Base-by-base conservation (phyloP, 2,888 invertebrate genomes). In the Acleris sparsana region DNA sequence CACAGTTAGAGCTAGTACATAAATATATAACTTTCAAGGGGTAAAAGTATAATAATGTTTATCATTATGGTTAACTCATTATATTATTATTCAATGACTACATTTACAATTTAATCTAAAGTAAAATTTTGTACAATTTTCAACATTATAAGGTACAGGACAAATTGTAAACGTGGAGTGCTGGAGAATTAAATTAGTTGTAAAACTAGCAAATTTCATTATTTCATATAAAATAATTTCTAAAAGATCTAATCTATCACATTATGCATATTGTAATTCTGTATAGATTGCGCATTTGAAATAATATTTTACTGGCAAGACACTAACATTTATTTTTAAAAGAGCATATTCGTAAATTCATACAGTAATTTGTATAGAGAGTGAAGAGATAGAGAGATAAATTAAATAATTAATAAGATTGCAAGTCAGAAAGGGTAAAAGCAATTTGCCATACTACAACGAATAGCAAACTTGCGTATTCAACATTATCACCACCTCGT, bases 251-350 rank as follows among this genome's bases (percentile, higher is more conserved):
- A 88, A 80, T 75, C 87, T 90, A 91, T 92, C 92, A 91, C 89
- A 88, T 83, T 80, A 75, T 82, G 83, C 83, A 87, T 84, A 84
- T 82, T 80, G 82, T 81, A 85, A 83, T 83, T 85, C 84, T 78
- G 78, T 83, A 82, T 78, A 73, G 83, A 78, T 81, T 75, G 70
- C 73, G 59, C 63, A 80, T 80, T 85, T 82, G 82, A 85, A 80
- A 87, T 60, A 87, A 89, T 88, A 92, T 85, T 91, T 88, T 79
- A 89, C 86, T 92, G 92, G 92, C 92, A 92, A 92, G 92, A 92
- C 82, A 88, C 80, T 87, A 85, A 84, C 81, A 78, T 71, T 79
- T 79, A 46, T 80, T 78, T 78, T 79, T 82, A 80, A 78, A 78
- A 77, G 80, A 81, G 78, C 85, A 84, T 77, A 82, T 83, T 76